Base-by-base conservation (phyloP, 2,797 vertebrate genomes). In the Lycodopsis pacificus region DNA sequence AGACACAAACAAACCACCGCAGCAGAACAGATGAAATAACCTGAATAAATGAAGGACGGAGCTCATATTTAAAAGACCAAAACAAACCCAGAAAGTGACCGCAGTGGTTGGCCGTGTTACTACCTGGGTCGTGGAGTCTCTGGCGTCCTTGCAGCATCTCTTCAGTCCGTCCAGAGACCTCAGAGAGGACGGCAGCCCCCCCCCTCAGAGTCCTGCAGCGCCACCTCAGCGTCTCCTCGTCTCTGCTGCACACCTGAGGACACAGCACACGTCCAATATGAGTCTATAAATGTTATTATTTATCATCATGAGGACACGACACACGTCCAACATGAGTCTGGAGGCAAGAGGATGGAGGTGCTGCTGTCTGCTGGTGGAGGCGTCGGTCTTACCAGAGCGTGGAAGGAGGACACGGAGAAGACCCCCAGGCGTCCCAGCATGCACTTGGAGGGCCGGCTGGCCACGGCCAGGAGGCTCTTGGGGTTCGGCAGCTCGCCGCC, bases 371-470 rank as follows among this genome's bases (percentile, higher is more conserved):
- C 27, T 15, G 61, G 1, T 22, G 20, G 27, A 5, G 11, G 1
- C 0, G 1, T 32, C 32, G n/a, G 1, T 73, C 95, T 95, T 69
- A 98, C 98, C 96, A 99, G 90, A 6, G 97, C 97, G 36, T 99
- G 98, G 90, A 99, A 97, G 9, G 97, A 98, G 3, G 97, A 98
- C 71, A 97, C 97, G 0, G 97, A 98, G 91, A 99, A 96, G 82
- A 98, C 93, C 2, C 98, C 97, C 0, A 99, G 92, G 14, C 97
- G 95, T 72, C 97, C 96, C 19, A 99, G 93, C 4, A 92, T 90
- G 91, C 95, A 20, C 92, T 99, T 99, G 76, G 97, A 97, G 81
- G 96, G 95, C 57, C 97, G 96, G 86, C 96, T 96, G 75, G 96
- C 95, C 5, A 94, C 95, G 2, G 96, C 97, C 15, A 99, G 94